phyloP scores from a whole-genome alignment of 1,140 invertebrate species.

The Lepidurus couesii region DNA sequence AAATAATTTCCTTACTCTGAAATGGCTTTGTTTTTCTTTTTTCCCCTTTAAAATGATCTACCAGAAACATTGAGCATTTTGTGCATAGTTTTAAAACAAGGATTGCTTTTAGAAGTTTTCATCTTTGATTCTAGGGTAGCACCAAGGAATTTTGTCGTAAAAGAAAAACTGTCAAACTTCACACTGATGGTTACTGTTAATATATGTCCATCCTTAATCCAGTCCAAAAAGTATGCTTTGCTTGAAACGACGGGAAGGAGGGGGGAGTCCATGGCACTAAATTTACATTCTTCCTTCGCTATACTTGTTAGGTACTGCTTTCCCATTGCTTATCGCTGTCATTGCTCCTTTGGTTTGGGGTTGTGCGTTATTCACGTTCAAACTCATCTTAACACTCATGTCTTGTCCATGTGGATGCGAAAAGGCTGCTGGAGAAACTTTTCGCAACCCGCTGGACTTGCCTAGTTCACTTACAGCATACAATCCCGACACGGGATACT shows the following conservation, averaged over 20 bases:
- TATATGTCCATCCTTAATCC: not conserved
- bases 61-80: constrained; percentile 9
- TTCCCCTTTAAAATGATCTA: not conserved
- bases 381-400: not conserved
- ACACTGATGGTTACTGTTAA: not conserved
- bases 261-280: not conserved
- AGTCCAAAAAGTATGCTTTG: not conserved
- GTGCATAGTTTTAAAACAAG: not conserved
- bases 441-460: constrained; percentile 27
- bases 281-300: constrained; percentile 5
- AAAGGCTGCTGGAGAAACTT: constrained; percentile 31
- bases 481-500: constrained; percentile 57
- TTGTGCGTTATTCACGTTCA: constrained; percentile 22
- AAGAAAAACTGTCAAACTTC: not conserved
- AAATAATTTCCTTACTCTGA: not conserved
- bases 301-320: constrained; percentile 4
- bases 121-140: constrained; percentile 19
- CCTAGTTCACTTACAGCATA: constrained; percentile 38
- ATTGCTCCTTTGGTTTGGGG: constrained; percentile 17
- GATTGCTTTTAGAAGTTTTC: not conserved
- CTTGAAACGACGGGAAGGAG: not conserved
- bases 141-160: not conserved
- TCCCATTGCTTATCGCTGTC: not conserved
- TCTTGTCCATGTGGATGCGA: constrained; percentile 30
- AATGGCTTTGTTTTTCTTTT: not conserved